phyloP scores from a whole-genome alignment of 1,140 invertebrate species.

The Sipha flava region DNA sequence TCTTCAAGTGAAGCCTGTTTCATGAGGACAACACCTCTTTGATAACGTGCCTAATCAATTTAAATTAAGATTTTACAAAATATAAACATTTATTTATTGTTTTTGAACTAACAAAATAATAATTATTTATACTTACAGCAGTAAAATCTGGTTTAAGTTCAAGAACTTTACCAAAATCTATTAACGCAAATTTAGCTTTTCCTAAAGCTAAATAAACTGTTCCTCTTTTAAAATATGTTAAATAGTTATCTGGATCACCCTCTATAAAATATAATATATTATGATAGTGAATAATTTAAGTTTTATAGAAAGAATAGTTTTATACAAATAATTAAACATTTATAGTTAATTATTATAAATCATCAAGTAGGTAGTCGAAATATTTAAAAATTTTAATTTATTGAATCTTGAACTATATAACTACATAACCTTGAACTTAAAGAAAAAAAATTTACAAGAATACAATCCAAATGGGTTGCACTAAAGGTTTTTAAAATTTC shows the following conservation, averaged over 20 bases:
- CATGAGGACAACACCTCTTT: constrained; percentile 76
- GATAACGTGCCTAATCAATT: constrained; percentile 61
- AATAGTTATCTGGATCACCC: constrained; percentile 89
- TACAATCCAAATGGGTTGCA: too few species aligned
- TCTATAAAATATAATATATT: constrained; percentile 54
- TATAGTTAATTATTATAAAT: too few species aligned
- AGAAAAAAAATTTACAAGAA: too few species aligned
- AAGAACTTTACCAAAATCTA: constrained; percentile 86
- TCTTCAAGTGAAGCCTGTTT: constrained; percentile 79
- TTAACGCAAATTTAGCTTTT: constrained; percentile 88
- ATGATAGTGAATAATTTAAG: neutral
- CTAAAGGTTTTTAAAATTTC: too few species aligned
- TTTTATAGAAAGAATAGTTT: too few species aligned
- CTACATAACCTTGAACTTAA: too few species aligned
- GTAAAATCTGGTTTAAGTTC: constrained; percentile 92
- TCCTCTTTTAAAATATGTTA: constrained; percentile 89
- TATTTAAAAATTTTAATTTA: too few species aligned
- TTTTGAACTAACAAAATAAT: neutral
- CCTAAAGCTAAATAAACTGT: constrained; percentile 94
- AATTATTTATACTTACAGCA: constrained; percentile 47
- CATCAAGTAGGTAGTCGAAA: too few species aligned
- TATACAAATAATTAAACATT: too few species aligned
- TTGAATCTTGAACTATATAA: too few species aligned
- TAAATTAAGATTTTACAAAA: constrained; percentile 32
- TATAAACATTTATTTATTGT: neutral